Base-by-base conservation (phyloP, 2,888 invertebrate species). In the Calliscelio sp. region DNA sequence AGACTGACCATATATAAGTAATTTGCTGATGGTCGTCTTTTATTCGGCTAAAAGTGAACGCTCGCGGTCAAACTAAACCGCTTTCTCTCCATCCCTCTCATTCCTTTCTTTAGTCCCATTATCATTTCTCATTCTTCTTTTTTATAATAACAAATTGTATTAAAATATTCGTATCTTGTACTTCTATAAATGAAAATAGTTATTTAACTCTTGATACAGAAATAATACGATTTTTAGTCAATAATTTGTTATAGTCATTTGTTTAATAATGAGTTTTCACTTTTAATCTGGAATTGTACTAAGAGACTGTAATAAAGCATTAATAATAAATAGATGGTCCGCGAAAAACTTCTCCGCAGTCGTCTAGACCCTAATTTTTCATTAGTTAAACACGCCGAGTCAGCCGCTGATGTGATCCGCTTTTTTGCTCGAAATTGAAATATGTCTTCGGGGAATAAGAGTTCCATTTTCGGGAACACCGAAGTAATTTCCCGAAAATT, bases 1-100 rank as follows among this genome's bases (percentile, higher is more conserved):
- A 74, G 78, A 65, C 81, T 81, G 84, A 85, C 84, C 81, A 81
- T 81, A 78, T 85, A 85, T 85, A 73, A 84, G 77, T 84, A 78
- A 84, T 84, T 81, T 81, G 77, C 73, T 80, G 77, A 81, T 80
- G 84, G 82, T 66, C 66, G 78, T 68, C 82, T 83, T 83, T 83
- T 83, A 78, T 78, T 83, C 73, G 65, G 24, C 70, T 18, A 71
- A 77, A 61, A 66, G 57, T 77, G 82, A 73, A 82, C 57, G 82
- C 59, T 81, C 73, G 53, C 51, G 74, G 74, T 74, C 41, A 81
- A 75, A 51, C 81, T 70, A 71, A 74, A 68, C 74, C 46, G 73
- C 81, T 74, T 74, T 74, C 59, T 81, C 51, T 65, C 18, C 41
- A 16, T 63, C 25, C 61, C 44, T 57, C 41, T 32, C 18, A 24